Base-by-base conservation (phyloP, 2,797 vertebrate genomes). In the Sardinella longiceps region DNA sequence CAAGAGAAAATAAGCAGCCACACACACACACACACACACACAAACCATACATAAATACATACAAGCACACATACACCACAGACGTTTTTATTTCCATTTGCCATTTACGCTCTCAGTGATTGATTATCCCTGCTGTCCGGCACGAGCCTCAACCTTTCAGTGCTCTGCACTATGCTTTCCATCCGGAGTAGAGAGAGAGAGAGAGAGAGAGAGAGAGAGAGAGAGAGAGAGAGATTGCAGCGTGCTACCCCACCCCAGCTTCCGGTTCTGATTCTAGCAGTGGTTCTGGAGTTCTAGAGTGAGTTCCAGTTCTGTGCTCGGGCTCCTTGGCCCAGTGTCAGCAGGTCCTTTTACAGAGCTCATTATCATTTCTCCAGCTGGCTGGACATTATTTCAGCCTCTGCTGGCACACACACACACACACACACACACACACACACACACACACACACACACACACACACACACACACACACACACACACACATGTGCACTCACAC, bases 141-240 rank as follows among this genome's bases (percentile, higher is more conserved):
- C 33, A 43, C 20, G 6, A 43, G 70, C 70, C 33, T 43, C 18
- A 77, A 77, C 70, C 70, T 43, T 6, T 77, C 70, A 39, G 2
- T 2, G 14, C 33, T 70, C 37, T 33, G 63, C 63, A 30, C 63
- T 37, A 30, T 18, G 63, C 14, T 70, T 70, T 70, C 63, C 33
- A 12, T 70, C 12, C 12, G 2, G 25, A 3, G 28, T 30, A 60
- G 30, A 84, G 80, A 82, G 74, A 81, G 63, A 83, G 83, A 60
- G 81, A 43, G 33, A 84, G 70, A 80, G n/a, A 82, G 45, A 82
- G 81, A 74, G 84, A 86, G 85, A 84, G 5, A 3, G 33, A 74
- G 28, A 74, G 30, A 74, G 66, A 33, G 63, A 4, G 30, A 70
- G 56, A 25, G 70, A 39, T 15, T 9, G 18, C 15, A 37, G 33